phyloP scores from a whole-genome alignment of 1,140 invertebrate genomes.

The Sipha flava region DNA sequence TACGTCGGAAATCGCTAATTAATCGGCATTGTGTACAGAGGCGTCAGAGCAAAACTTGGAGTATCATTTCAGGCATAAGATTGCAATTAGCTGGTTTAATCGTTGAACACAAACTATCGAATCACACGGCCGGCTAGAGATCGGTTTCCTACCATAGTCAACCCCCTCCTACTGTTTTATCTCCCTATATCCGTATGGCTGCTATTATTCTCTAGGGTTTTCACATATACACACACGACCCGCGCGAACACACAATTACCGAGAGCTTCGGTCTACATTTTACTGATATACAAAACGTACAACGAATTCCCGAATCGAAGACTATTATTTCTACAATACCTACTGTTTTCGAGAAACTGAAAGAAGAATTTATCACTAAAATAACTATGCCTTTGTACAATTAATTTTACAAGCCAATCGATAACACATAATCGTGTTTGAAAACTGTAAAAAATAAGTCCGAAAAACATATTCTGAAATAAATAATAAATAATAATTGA shows the following conservation, averaged over 20 bases:
- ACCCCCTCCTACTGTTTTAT: neutral
- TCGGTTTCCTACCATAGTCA: conserved; percentile 16
- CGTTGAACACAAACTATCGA: conserved; percentile 32
- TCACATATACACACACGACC: neutral
- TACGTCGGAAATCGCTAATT: conserved; percentile 22
- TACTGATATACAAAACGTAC: neutral
- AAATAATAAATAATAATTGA: too few species aligned
- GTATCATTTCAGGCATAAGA: conserved; percentile 33
- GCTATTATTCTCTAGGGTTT: conserved; percentile 22
- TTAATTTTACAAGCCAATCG: too few species aligned
- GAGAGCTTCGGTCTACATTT: conserved; percentile 9
- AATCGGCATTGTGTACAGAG: conserved; percentile 30
- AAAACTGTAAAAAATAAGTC: too few species aligned
- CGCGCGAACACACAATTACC: conserved; percentile 1
- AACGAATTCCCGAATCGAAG: neutral
- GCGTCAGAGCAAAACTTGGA: conserved; percentile 28
- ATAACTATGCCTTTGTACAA: too few species aligned
- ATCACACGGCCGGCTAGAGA: conserved; percentile 30
- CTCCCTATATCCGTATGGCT: neutral
- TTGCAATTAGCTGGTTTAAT: conserved; percentile 31
- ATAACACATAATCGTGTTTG: too few species aligned
- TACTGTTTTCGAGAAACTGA: neutral
- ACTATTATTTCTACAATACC: too few species aligned
- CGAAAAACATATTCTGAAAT: too few species aligned
- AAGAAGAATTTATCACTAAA: too few species aligned